Base-by-base conservation (phyloP, 2,797 vertebrate genomes). In the Intellagama lesueurii region DNA sequence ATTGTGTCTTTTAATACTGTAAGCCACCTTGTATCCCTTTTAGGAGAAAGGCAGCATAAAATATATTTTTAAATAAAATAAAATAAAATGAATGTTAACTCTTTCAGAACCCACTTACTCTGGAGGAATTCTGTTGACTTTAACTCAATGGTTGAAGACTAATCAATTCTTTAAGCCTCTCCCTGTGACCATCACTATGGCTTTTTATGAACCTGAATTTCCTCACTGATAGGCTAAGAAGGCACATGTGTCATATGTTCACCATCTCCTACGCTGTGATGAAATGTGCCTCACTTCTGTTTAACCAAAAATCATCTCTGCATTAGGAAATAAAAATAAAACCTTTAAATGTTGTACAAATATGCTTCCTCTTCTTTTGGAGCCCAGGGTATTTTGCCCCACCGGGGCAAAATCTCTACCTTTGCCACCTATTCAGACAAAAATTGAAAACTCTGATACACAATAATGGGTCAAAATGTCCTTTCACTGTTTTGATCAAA, bases 131-230 rank as follows among this genome's bases (percentile, higher is more conserved):
- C 30, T 83, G 4, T 35, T 69, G 73, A 78, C 64, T 52, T 78
- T 35, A 84, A 52, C 69, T n/a, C 30, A 24, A 52, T 81, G 73
- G 32, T 17, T 81, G 32, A 87, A 72, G 35, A 83, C 44, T 88
- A 83, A 88, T 69, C 80, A 47, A 30, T 47, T 56, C 1, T 47
- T 52, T 70, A 47, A 69, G 4, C 26, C 40, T 35, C 17, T 32
- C 24, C 70, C 12, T 88, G 24, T 70, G 40, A 77, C 52, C 17
- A 69, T 79, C 66, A 79, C 26, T 35, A 26, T 40, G 32, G n/a
- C 16, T 77, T 78, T 69, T 79, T 56, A 84, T 28, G 28, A 88
- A 52, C n/a, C 69, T 64, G 19, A 64, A 64, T 64, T 64, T 64
- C 12, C 60, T 64, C 60, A 64, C 60, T 64, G 60, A 11, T 49